phyloP scores from a whole-genome alignment of 2,113 vertebrate species.

The Ochotona princeps region DNA sequence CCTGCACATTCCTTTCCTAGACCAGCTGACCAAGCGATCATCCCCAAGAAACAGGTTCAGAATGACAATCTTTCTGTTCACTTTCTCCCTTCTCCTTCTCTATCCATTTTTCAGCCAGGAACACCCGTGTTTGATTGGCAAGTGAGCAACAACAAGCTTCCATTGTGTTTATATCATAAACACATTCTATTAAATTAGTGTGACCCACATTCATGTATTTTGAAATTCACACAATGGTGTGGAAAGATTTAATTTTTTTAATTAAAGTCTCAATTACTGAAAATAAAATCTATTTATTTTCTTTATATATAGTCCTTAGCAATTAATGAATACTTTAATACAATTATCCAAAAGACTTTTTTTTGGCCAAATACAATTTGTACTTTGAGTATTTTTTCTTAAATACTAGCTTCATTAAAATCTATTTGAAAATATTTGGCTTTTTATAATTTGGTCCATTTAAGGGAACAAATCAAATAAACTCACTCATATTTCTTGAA shows the following conservation, averaged over 20 bases:
- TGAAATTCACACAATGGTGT: neutral
- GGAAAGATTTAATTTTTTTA: constrained; percentile 34
- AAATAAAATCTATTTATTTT: constrained; percentile 42
- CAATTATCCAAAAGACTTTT: constrained; percentile 23
- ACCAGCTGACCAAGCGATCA: neutral
- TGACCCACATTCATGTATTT: neutral
- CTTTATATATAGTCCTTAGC: neutral
- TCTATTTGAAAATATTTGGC: neutral
- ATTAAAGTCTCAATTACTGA: constrained; percentile 4
- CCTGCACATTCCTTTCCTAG: neutral
- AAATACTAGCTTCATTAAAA: constrained; percentile 22
- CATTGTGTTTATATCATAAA: neutral
- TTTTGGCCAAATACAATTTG: constrained; percentile 8
- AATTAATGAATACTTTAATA: constrained; percentile 45
- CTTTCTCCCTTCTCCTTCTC: neutral
- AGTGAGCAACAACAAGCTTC: neutral
- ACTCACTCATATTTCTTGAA: constrained; percentile 18
- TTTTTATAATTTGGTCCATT: neutral
- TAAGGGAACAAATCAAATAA: neutral
- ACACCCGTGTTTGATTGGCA: neutral
- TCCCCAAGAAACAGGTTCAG: neutral
- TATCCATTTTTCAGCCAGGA: neutral
- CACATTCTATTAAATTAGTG: neutral
- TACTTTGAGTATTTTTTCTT: constrained; percentile 50
- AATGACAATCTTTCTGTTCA: neutral